Evolutionary conservation across 2,888 invertebrate species (phyloP), one percentile per base, ranked within the genome.

Genomic region (Chouioia cunea): DNA sequence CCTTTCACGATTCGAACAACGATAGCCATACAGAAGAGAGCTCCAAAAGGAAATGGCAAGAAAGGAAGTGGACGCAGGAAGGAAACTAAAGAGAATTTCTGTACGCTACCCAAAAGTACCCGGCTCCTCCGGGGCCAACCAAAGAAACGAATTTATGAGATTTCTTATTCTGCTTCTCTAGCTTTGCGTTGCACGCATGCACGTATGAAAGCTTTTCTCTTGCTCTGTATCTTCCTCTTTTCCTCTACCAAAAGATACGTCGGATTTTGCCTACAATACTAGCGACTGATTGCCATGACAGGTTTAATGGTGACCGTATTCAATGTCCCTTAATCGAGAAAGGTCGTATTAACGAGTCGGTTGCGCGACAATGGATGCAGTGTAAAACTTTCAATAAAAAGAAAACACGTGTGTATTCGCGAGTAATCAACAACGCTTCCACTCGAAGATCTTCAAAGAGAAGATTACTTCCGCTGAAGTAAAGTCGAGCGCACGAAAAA

Each of bases 61-160:
- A 69, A 72, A 67, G 63, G 69, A 71, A 75, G 70, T 63, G 62
- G 70, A 71, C 57, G 63, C 59, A 71, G 71, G 67, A 73, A 73
- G 73, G 68, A 71, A 71, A 70, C 70, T 59, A 69, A 73, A 27
- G 68, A 65, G 68, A 52, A 73, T 71, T 67, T 59, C 53, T 69
- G 48, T 64, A 62, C 64, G 73, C 44, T 64, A 27, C 27, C 27
- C 70, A 59, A 63, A 69, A 69, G 73, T 71, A 56, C 59, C 47
- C 58, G 46, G 53, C 52, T 67, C 46, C 22, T 46, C 46, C 16
- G 27, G 43, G 58, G 71, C 67, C 53, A 65, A 73, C 67, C 53
- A 65, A 71, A 71, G 70, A 69, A 74, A 71, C 65, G 59, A 74
- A 74, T 74, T 74, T 71, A 74, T 71, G 71, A 71, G 74, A 69